Evolutionary conservation across 1,140 invertebrate species (phyloP).

Genomic region (Eriosoma lanigerum): DNA sequence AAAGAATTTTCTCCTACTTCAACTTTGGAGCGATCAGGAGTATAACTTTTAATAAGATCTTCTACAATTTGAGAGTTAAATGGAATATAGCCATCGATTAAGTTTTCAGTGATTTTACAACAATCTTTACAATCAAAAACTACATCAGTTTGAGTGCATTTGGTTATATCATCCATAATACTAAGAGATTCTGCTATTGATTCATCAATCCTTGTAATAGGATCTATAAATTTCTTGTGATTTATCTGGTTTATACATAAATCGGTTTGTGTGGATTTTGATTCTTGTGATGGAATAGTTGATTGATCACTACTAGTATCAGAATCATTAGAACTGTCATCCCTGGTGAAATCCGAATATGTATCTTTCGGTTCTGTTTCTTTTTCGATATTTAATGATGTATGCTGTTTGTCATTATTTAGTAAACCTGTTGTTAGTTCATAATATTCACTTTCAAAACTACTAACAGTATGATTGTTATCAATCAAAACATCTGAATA

Average conservation of each 20-base stretch:
- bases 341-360: neutral
- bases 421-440: neutral
- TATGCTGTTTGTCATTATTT: neutral
- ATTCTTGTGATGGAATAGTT: neutral
- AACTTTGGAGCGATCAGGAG: neutral
- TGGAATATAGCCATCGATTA: neutral
- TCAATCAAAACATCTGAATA: neutral
- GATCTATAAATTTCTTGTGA: neutral
- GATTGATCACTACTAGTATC: neutral
- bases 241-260: neutral
- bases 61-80: neutral
- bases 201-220: neutral
- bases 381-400: neutral
- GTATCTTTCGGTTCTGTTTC: neutral
- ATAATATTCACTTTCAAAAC: slow-evolving; percentile 13
- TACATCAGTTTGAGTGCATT: neutral
- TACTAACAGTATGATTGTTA: neutral
- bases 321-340: neutral
- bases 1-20: neutral
- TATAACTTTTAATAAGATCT: neutral
- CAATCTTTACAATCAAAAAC: neutral
- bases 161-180: neutral
- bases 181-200: neutral
- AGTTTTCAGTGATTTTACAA: neutral
- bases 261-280: neutral